Evolutionary conservation across 2,888 invertebrate genomes (phyloP).

Genomic region (Asteroscopus sphinx): DNA sequence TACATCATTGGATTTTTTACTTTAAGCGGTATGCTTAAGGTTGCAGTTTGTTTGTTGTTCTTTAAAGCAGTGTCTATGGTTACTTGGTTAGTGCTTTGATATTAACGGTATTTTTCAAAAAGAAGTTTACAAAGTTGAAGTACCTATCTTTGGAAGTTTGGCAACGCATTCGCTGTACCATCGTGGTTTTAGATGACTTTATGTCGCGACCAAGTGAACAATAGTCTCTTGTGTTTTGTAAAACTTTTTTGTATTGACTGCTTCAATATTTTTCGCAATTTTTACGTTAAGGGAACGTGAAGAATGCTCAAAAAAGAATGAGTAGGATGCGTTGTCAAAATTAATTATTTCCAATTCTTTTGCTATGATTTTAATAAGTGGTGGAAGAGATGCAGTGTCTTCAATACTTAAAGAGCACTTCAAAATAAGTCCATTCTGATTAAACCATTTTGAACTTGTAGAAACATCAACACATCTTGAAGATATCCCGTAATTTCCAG

Average conservation of each 20-base stretch:
- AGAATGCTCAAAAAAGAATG: not conserved
- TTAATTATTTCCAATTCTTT: not conserved
- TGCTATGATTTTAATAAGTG: conserved; percentile 6
- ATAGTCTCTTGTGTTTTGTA: conserved; percentile 9
- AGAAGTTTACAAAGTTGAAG: conserved; percentile 54
- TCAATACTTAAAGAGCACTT: conserved; percentile 14
- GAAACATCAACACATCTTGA: conserved; percentile 11
- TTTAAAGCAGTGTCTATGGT: conserved; percentile 53
- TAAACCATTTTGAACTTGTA: conserved; percentile 17
- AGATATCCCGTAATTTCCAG: conserved; percentile 12
- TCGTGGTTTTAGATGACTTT: conserved; percentile 41
- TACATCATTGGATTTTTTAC: conserved; percentile 49
- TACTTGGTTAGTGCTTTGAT: conserved; percentile 49
- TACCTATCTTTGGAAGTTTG: conserved; percentile 52
- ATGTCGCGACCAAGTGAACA: conserved; percentile 33
- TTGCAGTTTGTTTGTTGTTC: conserved; percentile 28
- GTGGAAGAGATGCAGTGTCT: not conserved
- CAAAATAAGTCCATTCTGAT: conserved; percentile 14
- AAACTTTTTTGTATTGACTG: conserved; percentile 7
- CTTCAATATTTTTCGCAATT: conserved; percentile 1
- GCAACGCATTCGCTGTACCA: conserved; percentile 45
- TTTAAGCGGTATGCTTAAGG: conserved; percentile 32
- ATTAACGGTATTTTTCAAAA: conserved; percentile 56
- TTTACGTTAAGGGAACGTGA: not conserved
- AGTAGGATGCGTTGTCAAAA: not conserved